Conservation (phyloP, 2,113 vertebrate species). For the Oreamnos americanus region DNA sequence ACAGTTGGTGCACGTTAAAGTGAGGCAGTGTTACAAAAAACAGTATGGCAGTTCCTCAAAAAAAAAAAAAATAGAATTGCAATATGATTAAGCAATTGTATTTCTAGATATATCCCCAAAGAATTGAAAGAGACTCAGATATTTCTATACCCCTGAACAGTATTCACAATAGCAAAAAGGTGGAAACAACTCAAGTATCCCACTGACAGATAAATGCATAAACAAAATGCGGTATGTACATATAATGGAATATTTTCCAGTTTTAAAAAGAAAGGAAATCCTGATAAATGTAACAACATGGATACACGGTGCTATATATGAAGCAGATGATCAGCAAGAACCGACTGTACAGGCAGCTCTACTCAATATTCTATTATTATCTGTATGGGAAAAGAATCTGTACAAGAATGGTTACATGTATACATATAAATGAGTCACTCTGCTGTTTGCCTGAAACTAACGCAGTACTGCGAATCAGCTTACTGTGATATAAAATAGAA, state of each 20-base stretch:
- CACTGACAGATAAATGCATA: not conserved
- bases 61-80: not conserved
- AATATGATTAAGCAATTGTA: not conserved
- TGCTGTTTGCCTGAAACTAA: not conserved
- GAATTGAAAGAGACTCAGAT: not conserved
- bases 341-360: not conserved
- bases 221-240: not conserved
- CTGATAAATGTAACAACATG: not conserved
- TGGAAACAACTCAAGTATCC: not conserved
- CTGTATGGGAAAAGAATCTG: not conserved
- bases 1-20: not conserved
- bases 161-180: not conserved
- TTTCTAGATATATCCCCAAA: not conserved
- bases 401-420: not conserved
- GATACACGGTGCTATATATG: not conserved
- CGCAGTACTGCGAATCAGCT: fast-evolving
- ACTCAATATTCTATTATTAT: not conserved
- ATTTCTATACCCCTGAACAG: not conserved
- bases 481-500: not conserved
- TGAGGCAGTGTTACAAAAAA: not conserved
- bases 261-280: not conserved
- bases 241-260: not conserved
- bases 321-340: not conserved
- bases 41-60: not conserved
- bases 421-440: not conserved